Percentiles rank a stretch among this genome's conserved stretches.
Conservation (phyloP, 2,797 vertebrate genomes). For the Graptemys geographica region DNA sequence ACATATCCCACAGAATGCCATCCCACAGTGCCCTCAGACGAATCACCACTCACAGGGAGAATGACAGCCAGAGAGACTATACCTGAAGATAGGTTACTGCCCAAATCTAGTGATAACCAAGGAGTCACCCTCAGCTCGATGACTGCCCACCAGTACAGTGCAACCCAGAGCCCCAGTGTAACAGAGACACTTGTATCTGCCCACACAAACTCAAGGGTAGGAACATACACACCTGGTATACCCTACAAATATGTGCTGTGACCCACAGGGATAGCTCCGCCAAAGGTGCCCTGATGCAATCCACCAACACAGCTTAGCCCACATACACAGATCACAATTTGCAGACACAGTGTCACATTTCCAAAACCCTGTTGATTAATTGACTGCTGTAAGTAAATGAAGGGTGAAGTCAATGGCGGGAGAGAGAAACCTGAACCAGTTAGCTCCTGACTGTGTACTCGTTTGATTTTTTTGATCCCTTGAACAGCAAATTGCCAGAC, state of each 20-base stretch:
- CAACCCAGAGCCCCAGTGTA: not conserved
- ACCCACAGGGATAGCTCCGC: not conserved
- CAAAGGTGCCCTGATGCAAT: not conserved
- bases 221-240: not conserved
- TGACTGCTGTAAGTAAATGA: not conserved
- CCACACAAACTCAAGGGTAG: not conserved
- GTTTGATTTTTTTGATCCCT: not conserved
- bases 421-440: not conserved
- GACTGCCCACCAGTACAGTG: not conserved
- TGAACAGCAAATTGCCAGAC: constrained; percentile 89
- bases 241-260: fast-evolving
- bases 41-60: not conserved
- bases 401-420: not conserved
- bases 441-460: not conserved
- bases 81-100: not conserved
- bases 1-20: not conserved
- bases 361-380: fast-evolving
- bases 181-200: not conserved
- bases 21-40: not conserved
- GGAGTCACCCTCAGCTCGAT: not conserved
- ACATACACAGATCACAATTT: not conserved
- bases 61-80: not conserved
- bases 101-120: not conserved
- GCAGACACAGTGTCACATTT: fast-evolving
- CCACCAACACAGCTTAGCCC: fast-evolving